Conservation (phyloP, 2,797 vertebrate species). For the Falco rusticolus region DNA sequence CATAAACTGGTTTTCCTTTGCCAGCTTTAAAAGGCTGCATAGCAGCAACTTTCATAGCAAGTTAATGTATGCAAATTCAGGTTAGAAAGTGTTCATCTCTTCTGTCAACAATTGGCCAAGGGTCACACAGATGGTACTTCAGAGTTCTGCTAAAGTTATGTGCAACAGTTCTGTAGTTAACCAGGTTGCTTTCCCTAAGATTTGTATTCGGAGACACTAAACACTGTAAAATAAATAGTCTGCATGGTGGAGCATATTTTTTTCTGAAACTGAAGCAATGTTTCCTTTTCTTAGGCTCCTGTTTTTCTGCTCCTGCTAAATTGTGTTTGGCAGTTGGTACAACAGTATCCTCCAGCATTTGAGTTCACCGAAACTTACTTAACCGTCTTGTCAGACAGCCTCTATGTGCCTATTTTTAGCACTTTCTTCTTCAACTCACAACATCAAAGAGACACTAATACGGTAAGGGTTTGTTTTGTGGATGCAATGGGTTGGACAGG, state of each 20-base stretch:
- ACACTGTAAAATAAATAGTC: background rate
- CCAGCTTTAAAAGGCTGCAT: background rate
- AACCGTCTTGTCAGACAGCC: slow-evolving; percentile 88
- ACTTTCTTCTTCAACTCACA: slow-evolving; percentile 90
- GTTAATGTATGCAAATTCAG: background rate
- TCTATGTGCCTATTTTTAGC: slow-evolving; percentile 87
- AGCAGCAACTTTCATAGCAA: background rate
- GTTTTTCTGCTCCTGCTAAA: slow-evolving; percentile 89
- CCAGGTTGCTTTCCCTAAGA: background rate
- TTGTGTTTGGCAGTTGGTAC: slow-evolving; percentile 87
- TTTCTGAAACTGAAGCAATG: background rate
- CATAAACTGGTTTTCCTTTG: background rate
- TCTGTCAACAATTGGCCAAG: background rate
- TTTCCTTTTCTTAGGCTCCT: slow-evolving; percentile 77
- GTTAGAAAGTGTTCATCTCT: background rate
- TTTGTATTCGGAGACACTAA: background rate
- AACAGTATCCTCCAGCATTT: slow-evolving; percentile 85
- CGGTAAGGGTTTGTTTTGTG: slow-evolving; percentile 68
- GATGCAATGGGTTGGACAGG: background rate
- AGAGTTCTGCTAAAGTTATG: background rate
- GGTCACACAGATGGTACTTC: background rate
- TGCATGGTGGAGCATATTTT: background rate
- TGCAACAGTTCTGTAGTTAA: background rate
- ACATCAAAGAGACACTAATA: slow-evolving; percentile 78
- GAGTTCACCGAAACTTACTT: slow-evolving; percentile 91